These are phyloP conservation scores for Patella ulyssiponensis DNA, from an alignment of 2,888 invertebrate genomes.

Conservation along the genomic window DNA sequence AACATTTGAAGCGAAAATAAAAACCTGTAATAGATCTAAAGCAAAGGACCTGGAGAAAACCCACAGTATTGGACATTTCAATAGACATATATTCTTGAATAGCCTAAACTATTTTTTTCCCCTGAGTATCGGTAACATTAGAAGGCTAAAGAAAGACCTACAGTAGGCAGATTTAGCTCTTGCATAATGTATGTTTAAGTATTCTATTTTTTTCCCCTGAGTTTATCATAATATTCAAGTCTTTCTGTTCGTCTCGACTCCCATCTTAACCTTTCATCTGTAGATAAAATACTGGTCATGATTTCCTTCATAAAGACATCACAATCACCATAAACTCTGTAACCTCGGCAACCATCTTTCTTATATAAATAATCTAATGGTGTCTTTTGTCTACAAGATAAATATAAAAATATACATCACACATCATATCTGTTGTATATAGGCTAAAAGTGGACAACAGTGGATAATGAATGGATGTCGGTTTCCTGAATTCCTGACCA, in stretches of 20 bases:
- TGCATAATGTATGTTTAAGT: no score
- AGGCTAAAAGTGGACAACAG: background rate
- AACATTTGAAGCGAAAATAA: no score
- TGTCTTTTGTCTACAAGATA: conserved; percentile 53
- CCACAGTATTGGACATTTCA: no score
- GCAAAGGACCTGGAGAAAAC: no score
- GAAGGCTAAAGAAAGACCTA: no score
- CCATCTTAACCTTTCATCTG: conserved; percentile 42
- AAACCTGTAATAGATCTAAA: no score
- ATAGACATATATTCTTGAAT: no score
- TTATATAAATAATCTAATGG: conserved; percentile 44
- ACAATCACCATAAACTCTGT: conserved; percentile 62
- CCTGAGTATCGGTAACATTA: no score
- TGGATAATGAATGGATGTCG: background rate
- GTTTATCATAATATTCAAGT: conserved; percentile 46
- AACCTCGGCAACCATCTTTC: conserved; percentile 39
- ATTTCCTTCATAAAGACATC: conserved; percentile 55
- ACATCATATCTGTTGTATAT: no score
- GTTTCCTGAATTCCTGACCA: background rate
- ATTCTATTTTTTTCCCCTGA: background rate
- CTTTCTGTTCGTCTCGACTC: conserved; percentile 44
- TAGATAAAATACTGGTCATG: conserved; percentile 46
- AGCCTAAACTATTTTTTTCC: no score
- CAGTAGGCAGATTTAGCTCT: no score
- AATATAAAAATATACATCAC: background rate